phyloP scores from a whole-genome alignment of 1,140 invertebrate species.

The Drosophila saltans region DNA sequence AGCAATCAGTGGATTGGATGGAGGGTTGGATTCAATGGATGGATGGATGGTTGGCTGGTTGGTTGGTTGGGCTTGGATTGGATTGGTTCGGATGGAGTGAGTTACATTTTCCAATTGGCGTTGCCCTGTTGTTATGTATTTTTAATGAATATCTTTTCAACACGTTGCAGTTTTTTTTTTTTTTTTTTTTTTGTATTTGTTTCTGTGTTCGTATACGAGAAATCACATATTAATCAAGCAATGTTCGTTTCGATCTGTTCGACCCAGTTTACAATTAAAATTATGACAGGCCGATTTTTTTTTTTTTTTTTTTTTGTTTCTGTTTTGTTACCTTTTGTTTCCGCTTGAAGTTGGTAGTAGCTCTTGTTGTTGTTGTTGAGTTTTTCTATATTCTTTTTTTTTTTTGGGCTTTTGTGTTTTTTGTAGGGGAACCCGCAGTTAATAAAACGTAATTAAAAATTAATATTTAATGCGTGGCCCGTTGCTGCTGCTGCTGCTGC shows the following conservation, averaged over 20 bases:
- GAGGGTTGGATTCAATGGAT: background rate
- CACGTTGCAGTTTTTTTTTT: slow-evolving; percentile 50
- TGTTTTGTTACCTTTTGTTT: slow-evolving; percentile 28
- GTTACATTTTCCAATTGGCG: slow-evolving; percentile 39
- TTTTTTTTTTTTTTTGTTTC: slow-evolving; percentile 37
- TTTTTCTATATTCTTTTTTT: background rate
- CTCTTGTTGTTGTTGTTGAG: slow-evolving; percentile 15
- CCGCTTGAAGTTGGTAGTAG: slow-evolving; percentile 1
- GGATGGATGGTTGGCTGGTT: background rate
- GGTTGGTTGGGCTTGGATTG: background rate
- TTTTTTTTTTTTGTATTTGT: background rate
- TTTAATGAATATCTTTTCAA: slow-evolving; percentile 70
- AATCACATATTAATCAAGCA: slow-evolving; percentile 65
- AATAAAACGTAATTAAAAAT: slow-evolving; percentile 70
- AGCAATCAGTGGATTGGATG: background rate
- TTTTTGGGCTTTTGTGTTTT: slow-evolving; percentile 9
- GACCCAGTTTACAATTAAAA: slow-evolving; percentile 77
- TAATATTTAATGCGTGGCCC: slow-evolving; percentile 64
- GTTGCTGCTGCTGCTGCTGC: slow-evolving; percentile 21
- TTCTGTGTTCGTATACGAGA: slow-evolving; percentile 1
- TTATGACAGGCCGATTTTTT: slow-evolving; percentile 60
- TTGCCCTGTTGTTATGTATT: slow-evolving; percentile 49
- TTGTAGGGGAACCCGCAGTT: slow-evolving; percentile 21
- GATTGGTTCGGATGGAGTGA: background rate
- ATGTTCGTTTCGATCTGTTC: slow-evolving; percentile 44